Percentiles rank a stretch among this genome's conserved stretches.
Conservation (phyloP, 2,113 vertebrate genomes). For the Stegastes partitus region DNA sequence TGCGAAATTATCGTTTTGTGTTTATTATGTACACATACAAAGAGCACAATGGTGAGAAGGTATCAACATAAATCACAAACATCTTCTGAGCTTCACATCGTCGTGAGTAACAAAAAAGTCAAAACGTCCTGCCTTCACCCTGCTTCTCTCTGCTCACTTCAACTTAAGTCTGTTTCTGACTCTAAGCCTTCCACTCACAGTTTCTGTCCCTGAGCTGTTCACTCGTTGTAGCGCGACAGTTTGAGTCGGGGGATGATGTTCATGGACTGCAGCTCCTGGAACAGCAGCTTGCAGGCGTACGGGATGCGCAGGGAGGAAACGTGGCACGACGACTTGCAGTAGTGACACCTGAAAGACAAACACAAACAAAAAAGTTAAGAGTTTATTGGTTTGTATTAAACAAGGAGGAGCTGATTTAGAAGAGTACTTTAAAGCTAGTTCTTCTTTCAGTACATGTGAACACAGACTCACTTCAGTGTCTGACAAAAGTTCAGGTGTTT, state of each 20-base stretch:
- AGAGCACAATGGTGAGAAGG: constrained; percentile 17
- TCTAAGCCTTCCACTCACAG: constrained; percentile 46
- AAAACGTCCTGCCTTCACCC: background rate
- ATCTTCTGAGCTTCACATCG: background rate
- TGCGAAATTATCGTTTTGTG: constrained; percentile 26
- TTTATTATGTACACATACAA: constrained; percentile 79
- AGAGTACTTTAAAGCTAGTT: background rate
- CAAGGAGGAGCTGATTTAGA: too few relatives aligned
- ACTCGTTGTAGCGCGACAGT: constrained; percentile 96
- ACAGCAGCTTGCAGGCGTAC: constrained; percentile 98
- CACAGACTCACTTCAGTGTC: background rate
- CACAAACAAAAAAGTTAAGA: background rate
- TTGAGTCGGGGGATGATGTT: constrained; percentile 98
- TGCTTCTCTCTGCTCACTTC: background rate
- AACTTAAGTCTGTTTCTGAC: constrained; percentile 11
- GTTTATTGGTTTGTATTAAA: too few relatives aligned
- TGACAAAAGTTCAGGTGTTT: background rate
- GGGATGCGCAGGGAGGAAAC: constrained; percentile 97
- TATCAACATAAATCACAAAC: constrained; percentile 40
- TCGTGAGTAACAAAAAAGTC: constrained; percentile 35
- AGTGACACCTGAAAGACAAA: constrained; percentile 92
- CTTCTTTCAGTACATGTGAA: background rate
- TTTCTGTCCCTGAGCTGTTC: constrained; percentile 49
- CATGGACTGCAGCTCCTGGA: constrained; percentile 99
- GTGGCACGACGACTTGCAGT: constrained; percentile 96